Conservation (phyloP, 2,113 vertebrate species). For the Tor tambroides region DNA sequence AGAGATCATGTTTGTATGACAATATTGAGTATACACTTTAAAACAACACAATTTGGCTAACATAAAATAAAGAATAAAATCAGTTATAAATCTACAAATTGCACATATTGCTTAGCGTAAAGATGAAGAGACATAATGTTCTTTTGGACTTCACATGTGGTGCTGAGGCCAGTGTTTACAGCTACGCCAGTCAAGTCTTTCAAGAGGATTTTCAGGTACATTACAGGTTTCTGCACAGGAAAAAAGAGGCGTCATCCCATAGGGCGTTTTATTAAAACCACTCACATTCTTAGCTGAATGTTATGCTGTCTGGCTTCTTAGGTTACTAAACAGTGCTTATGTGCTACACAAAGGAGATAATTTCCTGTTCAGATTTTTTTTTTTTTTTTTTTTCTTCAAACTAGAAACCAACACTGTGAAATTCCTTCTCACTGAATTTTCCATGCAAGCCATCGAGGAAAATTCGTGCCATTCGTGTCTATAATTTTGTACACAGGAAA, state of each 20-base stretch:
- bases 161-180: not conserved
- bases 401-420: not conserved
- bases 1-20: not conserved
- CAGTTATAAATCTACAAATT: constrained; percentile 9
- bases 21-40: not conserved
- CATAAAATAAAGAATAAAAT: not conserved
- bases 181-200: not conserved
- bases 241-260: not conserved
- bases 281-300: not conserved
- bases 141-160: constrained; percentile 4
- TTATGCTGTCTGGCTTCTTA: not conserved
- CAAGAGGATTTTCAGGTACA: not conserved
- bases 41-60: not conserved
- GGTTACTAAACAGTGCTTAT: not conserved
- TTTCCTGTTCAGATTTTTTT: not conserved
- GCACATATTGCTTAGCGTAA: not conserved
- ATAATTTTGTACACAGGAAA: constrained; percentile 10
- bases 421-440: not conserved
- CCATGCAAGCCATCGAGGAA: not conserved
- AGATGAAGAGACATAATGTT: constrained; percentile 10
- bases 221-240: not conserved
- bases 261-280: constrained; percentile 1
- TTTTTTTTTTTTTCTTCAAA: not conserved
- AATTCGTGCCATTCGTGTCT: not conserved
- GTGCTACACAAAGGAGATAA: not conserved